Evolutionary conservation across 2,113 vertebrate species (phyloP).

Genomic region (Paramisgurnus dabryanus): DNA sequence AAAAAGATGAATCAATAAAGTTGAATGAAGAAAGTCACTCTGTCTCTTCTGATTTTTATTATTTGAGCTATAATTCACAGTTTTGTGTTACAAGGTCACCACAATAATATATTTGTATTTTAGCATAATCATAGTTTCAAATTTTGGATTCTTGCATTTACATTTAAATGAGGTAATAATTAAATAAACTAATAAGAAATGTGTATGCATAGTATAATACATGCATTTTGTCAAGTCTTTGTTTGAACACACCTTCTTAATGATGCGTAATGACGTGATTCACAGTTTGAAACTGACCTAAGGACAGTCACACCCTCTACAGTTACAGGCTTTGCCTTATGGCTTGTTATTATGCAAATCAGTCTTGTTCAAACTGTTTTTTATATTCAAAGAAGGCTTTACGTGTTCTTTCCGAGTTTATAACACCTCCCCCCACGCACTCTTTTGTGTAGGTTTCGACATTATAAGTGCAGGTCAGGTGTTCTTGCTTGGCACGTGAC

Average conservation of each 20-base stretch:
- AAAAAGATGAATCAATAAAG: slow-evolving; percentile 51
- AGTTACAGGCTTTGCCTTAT: background rate
- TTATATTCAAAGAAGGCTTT: slow-evolving; percentile 28
- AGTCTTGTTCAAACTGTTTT: slow-evolving; percentile 27
- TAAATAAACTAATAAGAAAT: background rate
- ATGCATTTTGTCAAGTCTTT: background rate
- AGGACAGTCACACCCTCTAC: slow-evolving; percentile 5
- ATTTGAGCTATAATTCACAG: slow-evolving; percentile 20
- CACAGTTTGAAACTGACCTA: background rate
- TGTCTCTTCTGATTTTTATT: slow-evolving; percentile 40
- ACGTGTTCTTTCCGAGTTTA: background rate
- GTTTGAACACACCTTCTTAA: background rate
- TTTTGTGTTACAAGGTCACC: background rate
- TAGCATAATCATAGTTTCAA: background rate
- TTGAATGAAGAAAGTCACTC: slow-evolving; percentile 50
- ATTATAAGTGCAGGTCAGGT: background rate
- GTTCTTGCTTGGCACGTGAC: slow-evolving; percentile 5
- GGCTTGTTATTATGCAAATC: slow-evolving; percentile 41
- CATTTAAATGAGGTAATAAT: background rate
- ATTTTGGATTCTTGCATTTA: background rate
- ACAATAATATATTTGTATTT: background rate
- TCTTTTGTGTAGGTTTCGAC: slow-evolving; percentile 21
- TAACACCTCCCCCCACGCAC: background rate
- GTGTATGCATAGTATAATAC: background rate
- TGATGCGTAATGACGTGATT: background rate